These are phyloP conservation scores for Physeter macrocephalus DNA, from an alignment of 2,113 vertebrate species.

Conservation along the genomic window DNA sequence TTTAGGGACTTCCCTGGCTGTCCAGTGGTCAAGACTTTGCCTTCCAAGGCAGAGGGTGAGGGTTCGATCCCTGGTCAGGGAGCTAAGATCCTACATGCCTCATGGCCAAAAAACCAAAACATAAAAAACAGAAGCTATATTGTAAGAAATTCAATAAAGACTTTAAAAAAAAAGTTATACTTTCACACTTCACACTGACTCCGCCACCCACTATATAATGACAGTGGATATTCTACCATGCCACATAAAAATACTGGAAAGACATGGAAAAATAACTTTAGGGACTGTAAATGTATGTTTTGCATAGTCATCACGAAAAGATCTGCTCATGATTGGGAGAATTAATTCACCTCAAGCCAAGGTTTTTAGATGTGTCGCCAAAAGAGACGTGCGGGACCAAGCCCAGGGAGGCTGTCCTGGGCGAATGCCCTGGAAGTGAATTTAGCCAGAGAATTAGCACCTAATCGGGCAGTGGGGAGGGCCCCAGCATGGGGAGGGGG, in stretches of 20 bases:
- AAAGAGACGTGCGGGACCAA: not conserved
- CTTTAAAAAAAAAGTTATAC: no score
- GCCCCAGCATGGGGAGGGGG: not conserved
- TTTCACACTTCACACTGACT: not conserved
- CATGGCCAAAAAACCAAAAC: no score
- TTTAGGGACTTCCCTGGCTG: not conserved
- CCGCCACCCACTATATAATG: not conserved
- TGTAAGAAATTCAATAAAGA: no score
- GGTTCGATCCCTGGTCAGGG: no score
- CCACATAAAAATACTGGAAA: not conserved
- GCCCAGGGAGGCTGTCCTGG: not conserved
- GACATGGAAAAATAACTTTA: rapidly evolving
- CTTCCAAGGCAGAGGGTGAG: no score
- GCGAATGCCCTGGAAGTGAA: not conserved
- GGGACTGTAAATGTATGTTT: not conserved
- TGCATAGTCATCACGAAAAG: not conserved
- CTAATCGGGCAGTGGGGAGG: no score
- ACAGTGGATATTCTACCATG: not conserved
- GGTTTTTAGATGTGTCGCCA: not conserved
- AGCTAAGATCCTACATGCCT: no score
- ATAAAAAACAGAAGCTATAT: no score
- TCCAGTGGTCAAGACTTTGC: no score
- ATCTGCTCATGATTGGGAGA: not conserved
- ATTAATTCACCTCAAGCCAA: not conserved
- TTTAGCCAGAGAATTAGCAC: not conserved